Percentiles rank a stretch among this genome's conserved stretches.
phyloP scores from a whole-genome alignment of 2,113 vertebrate species.

The Notarius lentiginosus region DNA sequence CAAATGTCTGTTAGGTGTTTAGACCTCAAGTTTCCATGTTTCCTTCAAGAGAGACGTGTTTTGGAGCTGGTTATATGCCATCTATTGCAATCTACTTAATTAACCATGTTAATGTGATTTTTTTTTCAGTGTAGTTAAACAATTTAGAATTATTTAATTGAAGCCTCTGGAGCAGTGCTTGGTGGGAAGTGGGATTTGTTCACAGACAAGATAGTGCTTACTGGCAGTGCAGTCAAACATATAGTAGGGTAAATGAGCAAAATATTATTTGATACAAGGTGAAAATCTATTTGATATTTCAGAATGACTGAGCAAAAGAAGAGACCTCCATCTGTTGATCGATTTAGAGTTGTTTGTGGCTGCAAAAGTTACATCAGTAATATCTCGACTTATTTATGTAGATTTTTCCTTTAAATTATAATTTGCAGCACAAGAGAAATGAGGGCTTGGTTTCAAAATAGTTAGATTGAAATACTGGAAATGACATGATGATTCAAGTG shows the following conservation, averaged over 20 bases:
- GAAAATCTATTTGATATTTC: background rate
- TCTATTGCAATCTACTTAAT: constrained; percentile 93
- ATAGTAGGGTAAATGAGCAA: background rate
- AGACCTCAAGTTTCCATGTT: background rate
- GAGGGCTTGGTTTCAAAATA: background rate
- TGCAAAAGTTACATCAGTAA: background rate
- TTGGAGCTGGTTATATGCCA: constrained; percentile 84
- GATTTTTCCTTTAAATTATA: background rate
- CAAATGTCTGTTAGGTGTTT: constrained; percentile 29
- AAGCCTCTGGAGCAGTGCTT: constrained; percentile 87
- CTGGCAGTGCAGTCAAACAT: background rate
- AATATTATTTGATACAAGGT: background rate
- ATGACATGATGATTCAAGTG: background rate
- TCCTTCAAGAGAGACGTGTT: constrained; percentile 44
- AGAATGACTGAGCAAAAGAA: background rate
- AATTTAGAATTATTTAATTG: constrained; percentile 99
- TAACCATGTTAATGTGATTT: constrained; percentile 98
- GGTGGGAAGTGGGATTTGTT: constrained; percentile 67
- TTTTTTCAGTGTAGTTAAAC: constrained; percentile 88
- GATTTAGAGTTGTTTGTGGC: background rate
- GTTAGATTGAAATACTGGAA: background rate
- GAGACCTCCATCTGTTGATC: background rate
- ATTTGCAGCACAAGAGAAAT: background rate
- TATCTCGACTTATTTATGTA: background rate
- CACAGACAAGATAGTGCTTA: background rate